phyloP scores from a whole-genome alignment of 2,113 vertebrate species.

The Stegostoma tigrinum region DNA sequence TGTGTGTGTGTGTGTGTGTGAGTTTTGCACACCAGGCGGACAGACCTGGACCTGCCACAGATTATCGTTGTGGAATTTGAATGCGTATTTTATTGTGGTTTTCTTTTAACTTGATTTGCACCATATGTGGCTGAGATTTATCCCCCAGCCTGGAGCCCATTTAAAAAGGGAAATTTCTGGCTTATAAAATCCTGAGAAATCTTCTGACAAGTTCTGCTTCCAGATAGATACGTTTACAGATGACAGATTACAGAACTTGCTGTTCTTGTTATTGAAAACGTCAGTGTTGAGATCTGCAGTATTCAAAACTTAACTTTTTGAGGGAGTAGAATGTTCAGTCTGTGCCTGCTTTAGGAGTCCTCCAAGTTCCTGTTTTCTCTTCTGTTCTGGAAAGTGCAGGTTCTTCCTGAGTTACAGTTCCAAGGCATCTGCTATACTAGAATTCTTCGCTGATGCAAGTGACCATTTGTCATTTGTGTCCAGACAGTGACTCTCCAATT shows the following conservation, averaged over 20 bases:
- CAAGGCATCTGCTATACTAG: background rate
- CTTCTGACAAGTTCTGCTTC: background rate
- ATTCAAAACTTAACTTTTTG: background rate
- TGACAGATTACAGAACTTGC: background rate
- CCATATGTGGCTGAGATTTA: slow-evolving; percentile 1
- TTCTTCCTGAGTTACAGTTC: background rate
- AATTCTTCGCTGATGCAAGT: background rate
- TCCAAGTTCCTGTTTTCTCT: background rate
- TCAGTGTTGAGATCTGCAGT: background rate
- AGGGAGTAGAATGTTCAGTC: background rate
- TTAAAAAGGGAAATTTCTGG: background rate
- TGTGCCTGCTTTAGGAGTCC: background rate
- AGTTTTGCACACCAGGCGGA: background rate
- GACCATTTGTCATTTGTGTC: background rate
- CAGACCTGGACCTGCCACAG: background rate
- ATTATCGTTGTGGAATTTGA: slow-evolving; percentile 12
- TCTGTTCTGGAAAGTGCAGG: background rate
- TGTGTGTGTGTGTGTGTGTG: background rate
- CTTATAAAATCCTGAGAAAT: background rate
- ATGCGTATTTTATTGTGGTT: background rate
- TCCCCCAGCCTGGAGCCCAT: background rate
- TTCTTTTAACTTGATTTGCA: background rate
- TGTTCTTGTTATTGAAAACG: background rate
- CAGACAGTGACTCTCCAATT: background rate
- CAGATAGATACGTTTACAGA: background rate